These are phyloP conservation scores for Cotesia typhae DNA, from an alignment of 1,140 invertebrate genomes.

Conservation along the genomic window DNA sequence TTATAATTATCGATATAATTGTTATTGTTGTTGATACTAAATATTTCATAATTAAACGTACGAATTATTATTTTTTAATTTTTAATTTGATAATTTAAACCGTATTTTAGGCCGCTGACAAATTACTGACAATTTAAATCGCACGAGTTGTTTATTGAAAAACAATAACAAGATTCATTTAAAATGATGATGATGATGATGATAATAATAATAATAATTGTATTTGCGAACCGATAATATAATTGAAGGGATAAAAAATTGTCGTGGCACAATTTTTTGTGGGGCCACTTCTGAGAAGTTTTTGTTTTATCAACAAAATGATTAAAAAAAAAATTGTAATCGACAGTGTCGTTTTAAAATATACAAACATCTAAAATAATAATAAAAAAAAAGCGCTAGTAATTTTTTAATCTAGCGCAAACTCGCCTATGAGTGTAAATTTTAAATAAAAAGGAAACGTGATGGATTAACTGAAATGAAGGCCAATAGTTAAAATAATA, in stretches of 20 bases:
- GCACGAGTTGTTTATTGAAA: no score
- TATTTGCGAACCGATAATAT: no score
- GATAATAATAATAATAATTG: no score
- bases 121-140: no score
- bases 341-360: constrained; percentile 12
- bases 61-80: neutral
- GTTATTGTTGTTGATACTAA: neutral
- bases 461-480: constrained; percentile 54
- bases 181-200: no score
- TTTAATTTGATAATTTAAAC: neutral
- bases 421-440: constrained; percentile 26
- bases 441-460: constrained; percentile 54
- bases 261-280: no score
- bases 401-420: constrained; percentile 8
- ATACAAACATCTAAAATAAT: neutral
- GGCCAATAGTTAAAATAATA: constrained; percentile 36
- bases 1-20: constrained; percentile 11
- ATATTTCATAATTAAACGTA: neutral
- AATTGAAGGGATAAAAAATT: no score
- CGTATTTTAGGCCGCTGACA: no score
- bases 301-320: neutral
- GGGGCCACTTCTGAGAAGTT: no score
- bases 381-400: no score
- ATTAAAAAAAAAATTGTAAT: constrained; percentile 3
- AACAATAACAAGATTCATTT: no score